phyloP scores from a whole-genome alignment of 2,797 vertebrate species.

The Erithacus rubecula region DNA sequence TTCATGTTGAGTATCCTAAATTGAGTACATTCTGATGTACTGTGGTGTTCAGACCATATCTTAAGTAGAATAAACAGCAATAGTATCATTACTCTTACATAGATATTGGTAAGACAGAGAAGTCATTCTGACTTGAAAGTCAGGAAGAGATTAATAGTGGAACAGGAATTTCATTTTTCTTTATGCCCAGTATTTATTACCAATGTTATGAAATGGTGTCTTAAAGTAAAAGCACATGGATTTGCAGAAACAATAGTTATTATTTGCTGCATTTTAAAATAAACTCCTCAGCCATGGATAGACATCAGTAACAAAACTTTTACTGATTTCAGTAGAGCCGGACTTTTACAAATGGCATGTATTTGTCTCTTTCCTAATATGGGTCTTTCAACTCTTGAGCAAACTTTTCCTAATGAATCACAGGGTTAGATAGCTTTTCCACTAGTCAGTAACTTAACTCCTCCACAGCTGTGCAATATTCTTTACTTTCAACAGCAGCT shows the following conservation, averaged over 20 bases:
- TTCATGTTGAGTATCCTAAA: background rate
- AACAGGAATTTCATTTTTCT: background rate
- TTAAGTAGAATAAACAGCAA: background rate
- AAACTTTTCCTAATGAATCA: conserved; percentile 65
- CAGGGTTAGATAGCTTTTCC: conserved; percentile 49
- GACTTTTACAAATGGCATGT: background rate
- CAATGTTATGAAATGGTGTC: background rate
- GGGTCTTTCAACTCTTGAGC: conserved; percentile 54
- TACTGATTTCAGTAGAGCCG: conserved; percentile 4
- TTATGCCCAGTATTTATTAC: background rate
- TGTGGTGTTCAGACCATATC: accelerated
- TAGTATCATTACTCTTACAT: background rate
- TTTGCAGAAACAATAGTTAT: background rate
- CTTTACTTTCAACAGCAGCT: conserved; percentile 21
- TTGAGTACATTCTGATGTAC: background rate
- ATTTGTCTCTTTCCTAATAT: conserved; percentile 54
- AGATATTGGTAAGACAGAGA: background rate
- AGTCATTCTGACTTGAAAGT: background rate
- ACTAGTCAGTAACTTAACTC: conserved; percentile 55
- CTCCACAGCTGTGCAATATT: conserved; percentile 31
- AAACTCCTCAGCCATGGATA: background rate
- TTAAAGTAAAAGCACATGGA: conserved; percentile 10
- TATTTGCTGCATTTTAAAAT: background rate
- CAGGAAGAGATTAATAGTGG: background rate
- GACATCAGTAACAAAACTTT: conserved; percentile 1